Evolutionary conservation across 2,113 vertebrate species (phyloP), one percentile per base, ranked within the genome.

Genomic region (Microtus oregoni): DNA sequence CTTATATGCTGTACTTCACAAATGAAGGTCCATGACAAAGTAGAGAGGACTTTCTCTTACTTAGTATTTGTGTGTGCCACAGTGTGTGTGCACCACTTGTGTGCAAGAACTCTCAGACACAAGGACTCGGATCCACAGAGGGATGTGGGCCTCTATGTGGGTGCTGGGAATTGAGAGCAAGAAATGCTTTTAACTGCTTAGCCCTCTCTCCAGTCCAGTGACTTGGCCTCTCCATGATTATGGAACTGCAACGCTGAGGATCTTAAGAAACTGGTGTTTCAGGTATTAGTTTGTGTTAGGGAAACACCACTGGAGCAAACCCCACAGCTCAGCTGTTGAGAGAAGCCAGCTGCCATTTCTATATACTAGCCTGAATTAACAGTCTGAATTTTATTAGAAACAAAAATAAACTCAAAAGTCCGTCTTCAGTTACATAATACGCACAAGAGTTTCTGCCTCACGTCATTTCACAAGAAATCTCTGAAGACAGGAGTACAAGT

Each of bases 361-460:
- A 98, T 87, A 55, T 98, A 98, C 95, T 97, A 95, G 92, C 97
- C 98, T 95, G 97, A 96, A 97, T 95, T 97, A 97, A 98, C 95
- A 98, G 95, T 98, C 97, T 98, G 95, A 83, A 97, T 97, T 98
- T 98, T 97, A 97, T 98, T 97, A 97, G 95, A 98, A 97, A 98
- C 97, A 92, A 88, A 97, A 96, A 89, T 96, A 97, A 97, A 97
- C 88, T 92, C 95, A 95, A 96, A 98, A 96, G 92, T 97, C 88
- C 96, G 96, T 97, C 97, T 97, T 97, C 81, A 97, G 96, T 96
- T 97, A 97, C 97, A 97, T n/a, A 97, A 96, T 96, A 97, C 97
- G 97, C 96, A 98, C 96, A 98, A 96, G 92, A 95, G 97, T 95
- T 96, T 95, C 97, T 96, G 95, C 95, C 98, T 97, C 96, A 98